Base-by-base conservation (phyloP, 2,888 invertebrate genomes). In the Caenorhabditis sp. region DNA sequence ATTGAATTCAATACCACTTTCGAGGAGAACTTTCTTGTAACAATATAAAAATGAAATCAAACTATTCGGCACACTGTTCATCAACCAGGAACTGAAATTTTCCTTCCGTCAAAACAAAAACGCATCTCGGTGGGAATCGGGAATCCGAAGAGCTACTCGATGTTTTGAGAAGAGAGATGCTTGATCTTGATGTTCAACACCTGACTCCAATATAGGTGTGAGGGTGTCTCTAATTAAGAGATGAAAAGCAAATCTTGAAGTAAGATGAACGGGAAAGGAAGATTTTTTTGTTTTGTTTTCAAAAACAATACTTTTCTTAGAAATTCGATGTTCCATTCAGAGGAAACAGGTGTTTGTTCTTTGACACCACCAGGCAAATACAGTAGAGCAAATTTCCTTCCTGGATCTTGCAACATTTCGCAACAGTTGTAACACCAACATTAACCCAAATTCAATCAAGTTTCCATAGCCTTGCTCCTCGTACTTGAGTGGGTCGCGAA, bases 161-260 rank as follows among this genome's bases (percentile, higher is more conserved):
- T 38, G 12, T 41, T 47, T 26, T 28, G 19, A 10, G n/a, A 22
- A 61, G 19, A 59, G 16, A n/a, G n/a, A n/a, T n/a, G 26, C 24
- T 47, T 8, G 44, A n/a, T 44, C 44, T 63, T 44, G 63, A 44
- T 44, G 19, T 47, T n/a, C 44, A 28, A 44, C 24, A 44, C 8
- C 47, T 72, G 35, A 59, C 41, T 49, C 61, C 49, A 22, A n/a
- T 59, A 26, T 31, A 38, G 61, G 41, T 58, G 61, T 19, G 51
- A 51, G 51, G 74, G 54, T 56, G 64, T 54, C 44, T n/a, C 66
- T 58, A 68, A 68, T 76, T 68, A 76, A 47, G 16, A 56, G 19
- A 49, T 24, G n/a, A 76, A 58, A 26, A 26, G 7, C 6, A 12
- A 56, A 26, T 1, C 24, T 41, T 24, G 38, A 41, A 61, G 41